phyloP scores from a whole-genome alignment of 2,113 vertebrate genomes.

The Phalacrocorax pelagicus region DNA sequence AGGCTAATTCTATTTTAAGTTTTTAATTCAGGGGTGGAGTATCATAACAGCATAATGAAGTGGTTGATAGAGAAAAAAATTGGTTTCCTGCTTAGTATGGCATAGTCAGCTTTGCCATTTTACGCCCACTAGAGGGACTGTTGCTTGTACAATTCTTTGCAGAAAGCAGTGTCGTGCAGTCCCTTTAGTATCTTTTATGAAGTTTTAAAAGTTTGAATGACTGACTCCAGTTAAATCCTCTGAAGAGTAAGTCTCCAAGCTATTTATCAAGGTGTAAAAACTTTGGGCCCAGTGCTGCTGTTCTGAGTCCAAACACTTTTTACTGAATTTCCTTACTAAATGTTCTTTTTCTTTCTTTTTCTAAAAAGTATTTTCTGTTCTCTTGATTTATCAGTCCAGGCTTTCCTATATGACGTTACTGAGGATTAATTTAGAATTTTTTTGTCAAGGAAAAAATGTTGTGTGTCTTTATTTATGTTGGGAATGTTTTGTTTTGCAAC shows the following conservation, averaged over 20 bases:
- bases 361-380: neutral
- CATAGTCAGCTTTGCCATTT: neutral
- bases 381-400: neutral
- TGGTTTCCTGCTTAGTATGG: neutral
- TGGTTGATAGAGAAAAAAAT: neutral
- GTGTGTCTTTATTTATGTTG: conserved; percentile 1
- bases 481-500: conserved; percentile 45
- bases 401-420: neutral
- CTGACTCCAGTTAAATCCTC: neutral
- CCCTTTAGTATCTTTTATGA: neutral
- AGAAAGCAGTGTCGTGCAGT: neutral
- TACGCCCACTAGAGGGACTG: conserved; percentile 57
- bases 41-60: neutral
- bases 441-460: conserved; percentile 4
- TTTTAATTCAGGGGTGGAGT: neutral
- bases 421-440: neutral
- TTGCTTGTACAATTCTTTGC: neutral
- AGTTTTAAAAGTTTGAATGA: conserved; percentile 2
- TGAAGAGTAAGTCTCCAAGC: neutral
- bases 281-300: neutral
- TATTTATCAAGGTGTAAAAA: neutral
- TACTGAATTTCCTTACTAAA: neutral
- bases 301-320: neutral
- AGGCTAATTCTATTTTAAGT: neutral
- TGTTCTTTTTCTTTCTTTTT: neutral